phyloP scores from a whole-genome alignment of 2,113 vertebrate species.

The Eclectus roratus region DNA sequence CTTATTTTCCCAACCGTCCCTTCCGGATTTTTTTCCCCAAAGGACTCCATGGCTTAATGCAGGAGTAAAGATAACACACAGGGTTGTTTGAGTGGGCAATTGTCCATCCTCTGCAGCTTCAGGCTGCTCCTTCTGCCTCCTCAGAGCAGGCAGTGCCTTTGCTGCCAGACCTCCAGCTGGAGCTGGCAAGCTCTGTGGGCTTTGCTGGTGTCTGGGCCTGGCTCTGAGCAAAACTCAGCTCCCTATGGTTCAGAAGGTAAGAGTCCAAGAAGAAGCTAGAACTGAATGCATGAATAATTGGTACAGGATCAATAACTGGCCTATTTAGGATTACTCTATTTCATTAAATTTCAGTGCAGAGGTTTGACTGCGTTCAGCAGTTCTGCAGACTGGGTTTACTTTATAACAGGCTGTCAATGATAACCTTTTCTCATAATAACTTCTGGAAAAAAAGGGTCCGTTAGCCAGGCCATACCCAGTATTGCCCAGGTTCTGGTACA shows the following conservation, averaged over 20 bases:
- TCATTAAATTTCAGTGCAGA: not conserved
- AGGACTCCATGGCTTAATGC: not conserved
- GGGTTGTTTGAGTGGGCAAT: not conserved
- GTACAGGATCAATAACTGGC: not conserved
- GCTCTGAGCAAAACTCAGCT: not conserved
- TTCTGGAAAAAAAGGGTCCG: not conserved
- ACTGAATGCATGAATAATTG: not conserved
- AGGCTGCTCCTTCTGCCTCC: not conserved
- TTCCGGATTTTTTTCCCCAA: not conserved
- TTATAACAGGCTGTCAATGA: not conserved
- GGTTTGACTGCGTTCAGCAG: not conserved
- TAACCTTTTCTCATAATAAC: not conserved
- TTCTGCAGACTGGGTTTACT: not conserved
- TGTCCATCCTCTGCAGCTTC: not conserved
- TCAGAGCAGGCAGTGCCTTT: not conserved
- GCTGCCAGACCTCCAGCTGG: not conserved
- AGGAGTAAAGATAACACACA: not conserved
- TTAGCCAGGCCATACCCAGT: not conserved
- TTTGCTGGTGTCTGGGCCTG: not conserved
- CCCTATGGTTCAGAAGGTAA: not conserved
- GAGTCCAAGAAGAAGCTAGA: not conserved
- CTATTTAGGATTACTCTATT: not conserved
- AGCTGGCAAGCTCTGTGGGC: not conserved
- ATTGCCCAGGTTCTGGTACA: not conserved
- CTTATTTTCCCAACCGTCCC: fast-evolving